Evolutionary conservation across 2,113 vertebrate species (phyloP).

Genomic region (Aptenodytes patagonicus): DNA sequence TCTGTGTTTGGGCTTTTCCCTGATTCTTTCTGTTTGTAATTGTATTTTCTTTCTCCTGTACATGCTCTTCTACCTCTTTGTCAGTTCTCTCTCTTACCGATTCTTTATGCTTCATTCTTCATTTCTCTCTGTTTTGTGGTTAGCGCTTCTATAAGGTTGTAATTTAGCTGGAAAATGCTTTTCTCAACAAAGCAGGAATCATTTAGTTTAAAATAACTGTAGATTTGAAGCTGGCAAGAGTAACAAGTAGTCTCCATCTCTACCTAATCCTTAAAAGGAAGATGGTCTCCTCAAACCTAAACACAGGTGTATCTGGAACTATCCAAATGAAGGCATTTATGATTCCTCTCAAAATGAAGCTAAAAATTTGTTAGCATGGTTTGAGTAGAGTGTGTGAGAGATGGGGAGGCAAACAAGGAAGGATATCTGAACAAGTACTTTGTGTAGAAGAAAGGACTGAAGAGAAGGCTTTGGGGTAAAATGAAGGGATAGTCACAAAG

Average conservation of each 20-base stretch:
- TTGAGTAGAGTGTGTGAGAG: not conserved
- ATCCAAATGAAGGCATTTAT: not conserved
- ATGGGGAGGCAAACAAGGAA: not conserved
- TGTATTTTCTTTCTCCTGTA: not conserved
- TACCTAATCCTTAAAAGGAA: not conserved
- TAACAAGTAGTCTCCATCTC: not conserved
- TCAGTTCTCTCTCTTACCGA: not conserved
- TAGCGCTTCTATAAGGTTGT: not conserved
- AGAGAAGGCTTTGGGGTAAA: not conserved
- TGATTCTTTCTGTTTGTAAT: not conserved
- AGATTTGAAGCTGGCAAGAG: not conserved
- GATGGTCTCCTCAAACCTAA: not conserved
- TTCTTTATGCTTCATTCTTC: not conserved
- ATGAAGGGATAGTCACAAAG: conserved; percentile 36
- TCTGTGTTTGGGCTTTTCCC: not conserved
- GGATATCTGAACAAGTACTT: not conserved
- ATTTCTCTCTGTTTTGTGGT: not conserved
- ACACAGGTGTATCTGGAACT: not conserved
- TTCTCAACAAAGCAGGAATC: not conserved
- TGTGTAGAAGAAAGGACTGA: not conserved
- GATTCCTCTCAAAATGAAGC: not conserved
- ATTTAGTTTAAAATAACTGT: not conserved
- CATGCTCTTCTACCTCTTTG: not conserved
- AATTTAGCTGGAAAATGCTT: not conserved
- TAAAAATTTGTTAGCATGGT: not conserved